phyloP scores from a whole-genome alignment of 2,888 invertebrate genomes.

The Himalopsyche kuldschensis region DNA sequence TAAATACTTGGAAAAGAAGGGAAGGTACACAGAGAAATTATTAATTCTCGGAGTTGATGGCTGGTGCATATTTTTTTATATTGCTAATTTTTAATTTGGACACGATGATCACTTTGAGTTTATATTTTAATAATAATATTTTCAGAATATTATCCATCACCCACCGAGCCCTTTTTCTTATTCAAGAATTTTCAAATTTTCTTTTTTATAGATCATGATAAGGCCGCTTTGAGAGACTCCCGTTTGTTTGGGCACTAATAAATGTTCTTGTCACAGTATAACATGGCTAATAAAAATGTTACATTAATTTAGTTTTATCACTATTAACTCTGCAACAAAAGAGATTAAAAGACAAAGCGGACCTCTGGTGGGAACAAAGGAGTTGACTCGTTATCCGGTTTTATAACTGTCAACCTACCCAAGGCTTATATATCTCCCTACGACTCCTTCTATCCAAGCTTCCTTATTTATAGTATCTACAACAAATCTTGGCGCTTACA shows the following conservation, averaged over 20 bases:
- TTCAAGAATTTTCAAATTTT: neutral
- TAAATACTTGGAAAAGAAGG: too few relatives aligned
- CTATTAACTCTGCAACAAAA: slow-evolving; percentile 21
- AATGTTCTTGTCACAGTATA: neutral
- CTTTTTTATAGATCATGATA: neutral
- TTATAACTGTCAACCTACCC: slow-evolving; percentile 17
- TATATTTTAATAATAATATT: too few relatives aligned
- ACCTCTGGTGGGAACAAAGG: slow-evolving; percentile 26
- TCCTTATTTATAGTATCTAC: neutral
- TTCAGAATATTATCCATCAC: neutral
- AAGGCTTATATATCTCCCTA: neutral
- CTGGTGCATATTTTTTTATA: too few relatives aligned
- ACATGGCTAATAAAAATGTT: neutral
- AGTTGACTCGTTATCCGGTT: slow-evolving; percentile 25
- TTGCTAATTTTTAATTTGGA: too few relatives aligned
- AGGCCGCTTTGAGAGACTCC: neutral
- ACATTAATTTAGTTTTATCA: slow-evolving; percentile 32
- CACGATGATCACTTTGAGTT: too few relatives aligned
- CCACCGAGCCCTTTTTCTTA: neutral
- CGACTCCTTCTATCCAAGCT: neutral
- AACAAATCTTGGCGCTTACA: neutral
- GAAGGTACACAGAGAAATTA: too few relatives aligned
- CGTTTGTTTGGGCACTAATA: neutral
- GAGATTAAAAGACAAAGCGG: slow-evolving; percentile 19
- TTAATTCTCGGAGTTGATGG: too few relatives aligned